A percentile compares a stretch with the other conserved stretches of the same genome.
Evolutionary conservation across 2,888 invertebrate species (phyloP).

Genomic region (Pediacus dermestoides): DNA sequence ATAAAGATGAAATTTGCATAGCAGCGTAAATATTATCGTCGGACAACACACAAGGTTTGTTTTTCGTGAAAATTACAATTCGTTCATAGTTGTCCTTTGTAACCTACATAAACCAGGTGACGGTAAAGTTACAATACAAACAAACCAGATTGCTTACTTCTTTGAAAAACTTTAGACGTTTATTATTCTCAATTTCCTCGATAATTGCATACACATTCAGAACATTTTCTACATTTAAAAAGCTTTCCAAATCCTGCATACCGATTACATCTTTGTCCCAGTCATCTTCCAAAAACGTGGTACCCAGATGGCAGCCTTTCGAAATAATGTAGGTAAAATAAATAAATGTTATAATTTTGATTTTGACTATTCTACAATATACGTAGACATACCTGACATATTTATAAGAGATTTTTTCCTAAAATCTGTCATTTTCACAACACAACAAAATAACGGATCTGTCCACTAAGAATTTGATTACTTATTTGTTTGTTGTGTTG

Average conservation of each 20-base stretch:
- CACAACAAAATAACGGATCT: too few species aligned
- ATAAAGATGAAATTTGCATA: constrained; percentile 59
- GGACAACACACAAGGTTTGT: constrained; percentile 55
- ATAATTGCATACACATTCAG: constrained; percentile 50
- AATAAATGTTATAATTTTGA: constrained; percentile 1
- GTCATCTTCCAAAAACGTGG: constrained; percentile 31
- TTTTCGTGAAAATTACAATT: constrained; percentile 60
- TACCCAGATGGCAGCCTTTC: constrained; percentile 39
- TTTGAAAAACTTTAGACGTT: constrained; percentile 35
- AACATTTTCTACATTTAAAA: constrained; percentile 51
- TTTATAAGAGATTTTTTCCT: constrained; percentile 36
- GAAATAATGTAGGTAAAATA: constrained; percentile 11
- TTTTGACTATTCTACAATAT: constrained; percentile 2
- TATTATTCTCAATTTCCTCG: constrained; percentile 43
- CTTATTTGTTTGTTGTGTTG: too few species aligned
- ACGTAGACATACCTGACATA: constrained; percentile 32
- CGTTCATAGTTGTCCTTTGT: constrained; percentile 20
- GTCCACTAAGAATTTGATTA: too few species aligned
- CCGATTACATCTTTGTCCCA: constrained; percentile 41
- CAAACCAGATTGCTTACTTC: constrained; percentile 32
- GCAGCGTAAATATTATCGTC: constrained; percentile 57
- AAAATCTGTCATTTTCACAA: constrained; percentile 29
- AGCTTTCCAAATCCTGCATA: constrained; percentile 47
- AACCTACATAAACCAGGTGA: constrained; percentile 16
- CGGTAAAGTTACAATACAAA: too few species aligned